Conservation (phyloP, 1,140 invertebrate species). For the Psilanteris sp. region DNA sequence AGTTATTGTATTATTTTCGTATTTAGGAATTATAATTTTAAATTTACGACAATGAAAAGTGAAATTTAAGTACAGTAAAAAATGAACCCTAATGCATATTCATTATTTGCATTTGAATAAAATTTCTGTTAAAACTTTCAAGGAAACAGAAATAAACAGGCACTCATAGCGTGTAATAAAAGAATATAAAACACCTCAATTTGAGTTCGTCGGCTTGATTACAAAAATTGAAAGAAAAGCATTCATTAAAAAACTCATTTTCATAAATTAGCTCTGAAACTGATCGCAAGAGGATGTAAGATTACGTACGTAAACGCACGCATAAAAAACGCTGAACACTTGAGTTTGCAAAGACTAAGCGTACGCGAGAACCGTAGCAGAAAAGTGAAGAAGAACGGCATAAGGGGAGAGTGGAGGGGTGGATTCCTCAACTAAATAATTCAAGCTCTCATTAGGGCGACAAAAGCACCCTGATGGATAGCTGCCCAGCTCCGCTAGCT, state of each 20-base stretch:
- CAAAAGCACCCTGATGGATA: constrained; percentile 81
- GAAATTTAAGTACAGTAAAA: too few species aligned
- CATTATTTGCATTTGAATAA: constrained; percentile 2
- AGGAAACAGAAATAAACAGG: constrained; percentile 36
- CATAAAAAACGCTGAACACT: constrained; percentile 58
- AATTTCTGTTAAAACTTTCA: not conserved
- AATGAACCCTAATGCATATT: not conserved
- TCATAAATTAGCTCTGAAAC: constrained; percentile 55
- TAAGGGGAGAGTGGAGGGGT: constrained; percentile 19
- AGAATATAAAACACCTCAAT: constrained; percentile 60
- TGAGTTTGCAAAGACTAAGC: constrained; percentile 43
- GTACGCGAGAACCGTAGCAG: constrained; percentile 51
- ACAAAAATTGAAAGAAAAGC: constrained; percentile 58
- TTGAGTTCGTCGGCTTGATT: constrained; percentile 45
- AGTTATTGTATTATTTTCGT: too few species aligned
- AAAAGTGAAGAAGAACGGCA: constrained; percentile 60
- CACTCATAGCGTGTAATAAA: constrained; percentile 35
- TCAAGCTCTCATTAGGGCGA: constrained; percentile 81
- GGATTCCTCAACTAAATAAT: constrained; percentile 78
- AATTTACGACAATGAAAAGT: too few species aligned
- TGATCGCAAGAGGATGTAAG: constrained; percentile 57
- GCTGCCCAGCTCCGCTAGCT: constrained; percentile 74
- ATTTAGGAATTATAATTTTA: too few species aligned
- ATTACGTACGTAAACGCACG: constrained; percentile 59
- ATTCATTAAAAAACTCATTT: constrained; percentile 62